phyloP scores from a whole-genome alignment of 2,888 invertebrate genomes.

The Dicyrtomina minuta region DNA sequence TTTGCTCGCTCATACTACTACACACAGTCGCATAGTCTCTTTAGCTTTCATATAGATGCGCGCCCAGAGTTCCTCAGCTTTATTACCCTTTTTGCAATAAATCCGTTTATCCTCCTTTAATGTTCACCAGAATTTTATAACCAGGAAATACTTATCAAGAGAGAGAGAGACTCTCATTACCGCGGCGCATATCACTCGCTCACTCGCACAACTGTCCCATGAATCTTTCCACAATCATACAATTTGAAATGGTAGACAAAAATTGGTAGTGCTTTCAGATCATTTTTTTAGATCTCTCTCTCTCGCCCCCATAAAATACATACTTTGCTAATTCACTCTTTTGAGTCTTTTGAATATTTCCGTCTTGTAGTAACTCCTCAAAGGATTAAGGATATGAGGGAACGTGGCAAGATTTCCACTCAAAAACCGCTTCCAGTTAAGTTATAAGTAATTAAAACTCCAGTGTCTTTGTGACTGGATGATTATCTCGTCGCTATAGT shows the following conservation, averaged over 20 bases:
- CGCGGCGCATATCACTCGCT: neutral
- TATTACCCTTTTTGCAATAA: constrained; percentile 20
- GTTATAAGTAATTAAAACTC: too few relatives aligned
- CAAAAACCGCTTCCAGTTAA: too few relatives aligned
- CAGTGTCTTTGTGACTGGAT: too few relatives aligned
- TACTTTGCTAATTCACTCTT: neutral
- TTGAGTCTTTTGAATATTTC: neutral
- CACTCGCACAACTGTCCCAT: neutral
- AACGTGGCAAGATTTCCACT: too few relatives aligned
- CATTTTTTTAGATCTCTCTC: neutral
- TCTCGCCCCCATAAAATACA: too few relatives aligned
- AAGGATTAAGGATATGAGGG: too few relatives aligned
- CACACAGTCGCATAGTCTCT: too few relatives aligned
- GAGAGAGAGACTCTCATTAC: too few relatives aligned
- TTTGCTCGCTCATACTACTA: too few relatives aligned
- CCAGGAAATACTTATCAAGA: constrained; percentile 20
- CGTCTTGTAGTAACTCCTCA: neutral
- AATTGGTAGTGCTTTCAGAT: constrained; percentile 5
- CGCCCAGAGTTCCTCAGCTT: neutral
- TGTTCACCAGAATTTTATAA: constrained; percentile 20
- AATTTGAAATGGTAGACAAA: neutral
- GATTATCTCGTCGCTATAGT: too few relatives aligned
- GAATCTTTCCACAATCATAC: neutral
- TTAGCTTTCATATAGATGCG: too few relatives aligned
- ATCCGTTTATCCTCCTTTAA: constrained; percentile 19